Conservation (phyloP, 2,888 invertebrate genomes). For the Liposcelis brunnea region DNA sequence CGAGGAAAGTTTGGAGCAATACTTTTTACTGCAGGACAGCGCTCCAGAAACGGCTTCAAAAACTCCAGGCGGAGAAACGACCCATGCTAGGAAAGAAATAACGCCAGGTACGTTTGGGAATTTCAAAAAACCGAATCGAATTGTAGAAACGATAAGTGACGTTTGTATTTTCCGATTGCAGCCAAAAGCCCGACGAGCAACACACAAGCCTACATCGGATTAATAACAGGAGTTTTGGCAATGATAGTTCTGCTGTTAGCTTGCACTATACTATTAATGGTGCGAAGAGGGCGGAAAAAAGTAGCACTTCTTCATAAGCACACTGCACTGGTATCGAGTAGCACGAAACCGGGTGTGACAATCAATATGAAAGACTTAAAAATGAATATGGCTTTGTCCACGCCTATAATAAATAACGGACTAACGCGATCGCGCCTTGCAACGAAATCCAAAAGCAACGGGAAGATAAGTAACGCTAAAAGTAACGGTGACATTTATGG, state of each 20-base stretch:
- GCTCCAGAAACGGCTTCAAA: slow-evolving; percentile 27
- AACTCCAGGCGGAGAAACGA: slow-evolving; percentile 30
- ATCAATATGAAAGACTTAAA: slow-evolving; percentile 40
- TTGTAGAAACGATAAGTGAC: too few species aligned
- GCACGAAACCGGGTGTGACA: slow-evolving; percentile 34
- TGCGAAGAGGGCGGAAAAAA: slow-evolving; percentile 43
- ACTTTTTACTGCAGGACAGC: slow-evolving; percentile 39
- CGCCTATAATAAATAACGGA: slow-evolving; percentile 35
- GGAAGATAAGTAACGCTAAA: slow-evolving; percentile 23
- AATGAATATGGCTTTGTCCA: slow-evolving; percentile 31
- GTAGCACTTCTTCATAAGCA: slow-evolving; percentile 44
- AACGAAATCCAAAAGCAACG: slow-evolving; percentile 16
- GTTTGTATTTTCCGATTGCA: slow-evolving; percentile 17
- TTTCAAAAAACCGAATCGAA: too few species aligned
- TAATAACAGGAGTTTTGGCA: slow-evolving; percentile 48
- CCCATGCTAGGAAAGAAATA: slow-evolving; percentile 19
- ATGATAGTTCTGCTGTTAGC: slow-evolving; percentile 45
- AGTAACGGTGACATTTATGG: slow-evolving; percentile 27
- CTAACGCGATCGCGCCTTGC: slow-evolving; percentile 22
- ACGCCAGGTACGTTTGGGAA: slow-evolving; percentile 16
- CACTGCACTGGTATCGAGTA: slow-evolving; percentile 37
- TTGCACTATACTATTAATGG: slow-evolving; percentile 44
- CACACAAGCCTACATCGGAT: slow-evolving; percentile 38
- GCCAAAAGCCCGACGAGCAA: slow-evolving; percentile 41
- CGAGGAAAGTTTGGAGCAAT: slow-evolving; percentile 36